Conservation (phyloP, 2,113 vertebrate genomes). For the Platycercus adscitus region DNA sequence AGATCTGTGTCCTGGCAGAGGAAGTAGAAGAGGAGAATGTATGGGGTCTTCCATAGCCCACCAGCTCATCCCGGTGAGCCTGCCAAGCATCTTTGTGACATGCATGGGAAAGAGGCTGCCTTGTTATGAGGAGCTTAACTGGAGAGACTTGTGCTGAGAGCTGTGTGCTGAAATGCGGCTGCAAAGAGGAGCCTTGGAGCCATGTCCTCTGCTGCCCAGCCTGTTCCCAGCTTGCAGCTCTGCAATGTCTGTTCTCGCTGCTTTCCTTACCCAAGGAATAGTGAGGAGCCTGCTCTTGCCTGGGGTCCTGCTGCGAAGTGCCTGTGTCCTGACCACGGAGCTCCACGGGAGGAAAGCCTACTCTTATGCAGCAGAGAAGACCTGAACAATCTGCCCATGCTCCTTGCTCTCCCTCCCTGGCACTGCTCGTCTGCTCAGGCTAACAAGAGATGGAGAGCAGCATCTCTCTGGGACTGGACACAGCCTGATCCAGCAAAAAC, state of each 20-base stretch:
- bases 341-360: background rate
- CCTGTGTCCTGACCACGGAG: background rate
- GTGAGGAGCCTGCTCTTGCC: background rate
- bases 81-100: background rate
- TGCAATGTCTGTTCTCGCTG: background rate
- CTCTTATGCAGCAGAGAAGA: background rate
- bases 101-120: background rate
- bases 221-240: background rate
- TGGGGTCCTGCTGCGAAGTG: background rate
- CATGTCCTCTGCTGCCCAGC: background rate
- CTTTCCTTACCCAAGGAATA: background rate
- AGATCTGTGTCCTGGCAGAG: background rate
- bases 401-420: background rate
- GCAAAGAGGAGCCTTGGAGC: background rate
- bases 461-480: background rate
- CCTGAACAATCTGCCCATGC: background rate
- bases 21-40: background rate
- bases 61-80: background rate
- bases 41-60: background rate
- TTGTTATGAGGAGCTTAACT: background rate
- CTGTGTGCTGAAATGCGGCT: background rate
- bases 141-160: background rate
- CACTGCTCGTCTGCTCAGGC: background rate
- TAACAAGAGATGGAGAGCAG: background rate
- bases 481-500: background rate